These are phyloP conservation scores for Cheumatopsyche charites DNA, from an alignment of 1,140 invertebrate genomes.

Conservation along the genomic window DNA sequence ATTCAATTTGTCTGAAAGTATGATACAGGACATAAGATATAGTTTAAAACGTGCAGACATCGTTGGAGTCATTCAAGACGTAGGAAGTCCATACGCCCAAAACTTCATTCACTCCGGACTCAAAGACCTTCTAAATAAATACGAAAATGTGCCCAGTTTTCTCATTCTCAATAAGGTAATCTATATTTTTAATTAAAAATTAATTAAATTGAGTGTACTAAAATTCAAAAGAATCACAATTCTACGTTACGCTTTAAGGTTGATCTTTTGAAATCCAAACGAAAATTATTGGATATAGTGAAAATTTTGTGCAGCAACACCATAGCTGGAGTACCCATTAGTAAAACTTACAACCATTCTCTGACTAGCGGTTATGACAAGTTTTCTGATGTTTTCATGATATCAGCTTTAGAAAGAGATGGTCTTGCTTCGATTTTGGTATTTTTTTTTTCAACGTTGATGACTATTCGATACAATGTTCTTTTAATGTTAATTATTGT, in stretches of 20 bases:
- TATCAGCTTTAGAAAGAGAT: conserved; percentile 80
- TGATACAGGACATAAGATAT: conserved; percentile 69
- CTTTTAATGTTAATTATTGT: conserved; percentile 33
- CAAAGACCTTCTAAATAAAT: conserved; percentile 68
- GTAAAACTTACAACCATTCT: conserved; percentile 42
- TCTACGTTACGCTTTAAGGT: conserved; percentile 62
- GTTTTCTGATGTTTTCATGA: conserved; percentile 87
- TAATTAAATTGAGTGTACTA: neutral
- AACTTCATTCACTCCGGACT: conserved; percentile 72
- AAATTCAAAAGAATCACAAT: neutral
- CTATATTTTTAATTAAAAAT: conserved; percentile 38
- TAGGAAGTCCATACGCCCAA: conserved; percentile 71
- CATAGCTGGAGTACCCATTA: conserved; percentile 58
- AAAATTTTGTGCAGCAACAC: conserved; percentile 70
- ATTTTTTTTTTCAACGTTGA: conserved; percentile 36
- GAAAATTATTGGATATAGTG: conserved; percentile 73
- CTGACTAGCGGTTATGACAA: conserved; percentile 72
- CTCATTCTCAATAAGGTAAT: conserved; percentile 90
- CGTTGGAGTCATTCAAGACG: conserved; percentile 86
- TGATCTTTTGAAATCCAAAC: conserved; percentile 79
- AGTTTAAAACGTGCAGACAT: conserved; percentile 77
- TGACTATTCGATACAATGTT: neutral
- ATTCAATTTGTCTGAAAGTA: conserved; percentile 70
- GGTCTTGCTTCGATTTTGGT: conserved; percentile 80
- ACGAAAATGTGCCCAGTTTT: conserved; percentile 72